Evolutionary conservation across 2,113 vertebrate species (phyloP), one percentile per base, ranked within the genome.

Genomic region (Albula goreensis): DNA sequence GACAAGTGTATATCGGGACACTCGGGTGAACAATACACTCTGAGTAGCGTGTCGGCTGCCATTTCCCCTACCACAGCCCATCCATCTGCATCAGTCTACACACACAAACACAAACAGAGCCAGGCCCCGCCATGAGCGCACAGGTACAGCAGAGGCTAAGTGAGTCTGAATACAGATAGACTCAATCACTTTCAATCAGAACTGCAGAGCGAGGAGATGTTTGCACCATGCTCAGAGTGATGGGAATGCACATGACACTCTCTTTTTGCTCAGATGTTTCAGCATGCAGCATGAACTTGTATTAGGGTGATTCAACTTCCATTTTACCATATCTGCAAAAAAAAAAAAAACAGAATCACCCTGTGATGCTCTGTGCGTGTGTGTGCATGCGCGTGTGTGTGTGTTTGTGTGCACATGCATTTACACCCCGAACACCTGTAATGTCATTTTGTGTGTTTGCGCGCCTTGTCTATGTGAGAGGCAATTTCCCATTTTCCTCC

Each of bases 401-500:
- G 79, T 51, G 79, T 86, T n/a, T 78, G n/a, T 88, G 88, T 91
- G 83, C 77, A 89, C 88, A 87, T 53, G 74, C 53, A 41, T 41
- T 41, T 41, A 41, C 31, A 41, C 31, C 31, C 31, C 31, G 1
- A 41, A 41, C 31, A 41, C 31, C 31, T 41, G 31, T 41, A 41
- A 41, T 41, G 31, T 41, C 31, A 1, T n/a, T 78, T n/a, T 88
- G 88, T 91, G 83, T 78, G 90, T 22, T 80, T 83, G 84, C 6
- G 51, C 78, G 86, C 87, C 31, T 41, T 82, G 13, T 70, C 49
- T 82, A 15, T 83, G 57, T 25, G 80, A 89, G 85, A 85, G 88
- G 88, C 31, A 41, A 1, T 41, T 41, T 41, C 31, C 31, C 31
- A 41, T 92, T 93, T 91, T 91, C 78, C 82, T 83, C 86, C 85